Conservation (phyloP, 2,888 invertebrate species). For the Synanthedon vespiformis region DNA sequence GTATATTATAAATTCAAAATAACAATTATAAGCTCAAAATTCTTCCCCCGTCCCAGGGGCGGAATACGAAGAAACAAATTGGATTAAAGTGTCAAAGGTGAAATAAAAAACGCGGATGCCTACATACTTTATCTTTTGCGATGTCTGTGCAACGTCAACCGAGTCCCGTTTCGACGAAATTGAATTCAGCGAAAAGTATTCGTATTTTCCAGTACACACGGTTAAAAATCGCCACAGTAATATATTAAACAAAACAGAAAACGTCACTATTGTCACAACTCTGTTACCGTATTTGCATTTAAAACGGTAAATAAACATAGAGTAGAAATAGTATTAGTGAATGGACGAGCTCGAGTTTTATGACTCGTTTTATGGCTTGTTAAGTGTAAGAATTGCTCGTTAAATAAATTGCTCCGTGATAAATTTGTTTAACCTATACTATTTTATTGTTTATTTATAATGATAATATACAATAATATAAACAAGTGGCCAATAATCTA, state of each 20-base stretch:
- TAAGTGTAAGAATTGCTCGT: slow-evolving; percentile 63
- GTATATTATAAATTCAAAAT: slow-evolving; percentile 52
- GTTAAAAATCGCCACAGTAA: slow-evolving; percentile 22
- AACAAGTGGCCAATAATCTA: no score
- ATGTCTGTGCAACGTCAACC: slow-evolving; percentile 51
- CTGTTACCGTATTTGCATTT: slow-evolving; percentile 61
- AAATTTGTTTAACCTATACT: slow-evolving; percentile 18
- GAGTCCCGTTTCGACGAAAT: slow-evolving; percentile 16
- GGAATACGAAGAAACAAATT: slow-evolving; percentile 63
- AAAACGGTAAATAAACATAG: slow-evolving; percentile 62
- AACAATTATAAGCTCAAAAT: slow-evolving; percentile 61
- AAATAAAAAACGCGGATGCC: slow-evolving; percentile 56
- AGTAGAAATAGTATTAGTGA: slow-evolving; percentile 46
- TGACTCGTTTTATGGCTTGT: slow-evolving; percentile 63
- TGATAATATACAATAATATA: no score
- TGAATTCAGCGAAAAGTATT: slow-evolving; percentile 12
- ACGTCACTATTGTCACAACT: slow-evolving; percentile 23
- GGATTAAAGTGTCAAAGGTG: slow-evolving; percentile 70
- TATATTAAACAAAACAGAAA: slow-evolving; percentile 25
- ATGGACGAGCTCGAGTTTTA: slow-evolving; percentile 58
- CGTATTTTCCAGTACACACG: slow-evolving; percentile 16
- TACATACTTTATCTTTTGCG: slow-evolving; percentile 41
- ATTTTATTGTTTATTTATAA: not conserved
- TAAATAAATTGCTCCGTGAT: slow-evolving; percentile 55
- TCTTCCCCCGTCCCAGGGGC: slow-evolving; percentile 59